A percentile compares a stretch with the other conserved stretches of the same genome.
phyloP scores from a whole-genome alignment of 2,888 invertebrate species.

The Netelia virgata region DNA sequence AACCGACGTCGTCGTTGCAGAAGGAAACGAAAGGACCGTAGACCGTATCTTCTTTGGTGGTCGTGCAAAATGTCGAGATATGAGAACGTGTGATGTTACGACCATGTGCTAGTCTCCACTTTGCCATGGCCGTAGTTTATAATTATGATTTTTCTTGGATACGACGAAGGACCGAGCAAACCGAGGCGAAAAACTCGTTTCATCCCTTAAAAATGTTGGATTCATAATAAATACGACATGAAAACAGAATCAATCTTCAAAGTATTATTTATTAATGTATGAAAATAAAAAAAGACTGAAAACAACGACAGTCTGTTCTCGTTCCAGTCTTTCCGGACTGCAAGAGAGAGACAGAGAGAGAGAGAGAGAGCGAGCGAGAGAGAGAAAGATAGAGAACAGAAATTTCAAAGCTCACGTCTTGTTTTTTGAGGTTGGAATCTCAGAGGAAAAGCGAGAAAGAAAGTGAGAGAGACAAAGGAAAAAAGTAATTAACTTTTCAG shows the following conservation, averaged over 20 bases:
- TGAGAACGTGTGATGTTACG: constrained; percentile 43
- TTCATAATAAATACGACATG: neutral
- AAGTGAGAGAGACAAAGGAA: constrained; percentile 73
- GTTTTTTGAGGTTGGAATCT: constrained; percentile 15
- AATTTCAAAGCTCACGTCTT: constrained; percentile 34
- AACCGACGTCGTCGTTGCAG: constrained; percentile 26
- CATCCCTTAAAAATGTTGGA: neutral
- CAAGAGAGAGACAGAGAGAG: neutral
- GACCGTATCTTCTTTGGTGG: constrained; percentile 23
- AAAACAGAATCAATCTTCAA: neutral
- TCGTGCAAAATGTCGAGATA: constrained; percentile 28
- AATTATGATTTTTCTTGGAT: constrained; percentile 38
- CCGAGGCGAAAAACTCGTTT: neutral
- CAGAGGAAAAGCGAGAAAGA: constrained; percentile 67
- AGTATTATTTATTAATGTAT: neutral
- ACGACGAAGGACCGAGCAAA: neutral
- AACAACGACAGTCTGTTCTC: constrained; percentile 21
- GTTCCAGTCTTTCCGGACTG: constrained; percentile 11
- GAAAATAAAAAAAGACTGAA: constrained; percentile 17
- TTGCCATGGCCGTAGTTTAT: constrained; percentile 11
- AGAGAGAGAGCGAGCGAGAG: neutral
- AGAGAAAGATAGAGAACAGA: neutral
- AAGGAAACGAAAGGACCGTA: constrained; percentile 42
- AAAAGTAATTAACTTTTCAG: constrained; percentile 83
- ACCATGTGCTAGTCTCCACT: constrained; percentile 29